Conservation (phyloP, 2,113 vertebrate species). For the Sander vitreus region DNA sequence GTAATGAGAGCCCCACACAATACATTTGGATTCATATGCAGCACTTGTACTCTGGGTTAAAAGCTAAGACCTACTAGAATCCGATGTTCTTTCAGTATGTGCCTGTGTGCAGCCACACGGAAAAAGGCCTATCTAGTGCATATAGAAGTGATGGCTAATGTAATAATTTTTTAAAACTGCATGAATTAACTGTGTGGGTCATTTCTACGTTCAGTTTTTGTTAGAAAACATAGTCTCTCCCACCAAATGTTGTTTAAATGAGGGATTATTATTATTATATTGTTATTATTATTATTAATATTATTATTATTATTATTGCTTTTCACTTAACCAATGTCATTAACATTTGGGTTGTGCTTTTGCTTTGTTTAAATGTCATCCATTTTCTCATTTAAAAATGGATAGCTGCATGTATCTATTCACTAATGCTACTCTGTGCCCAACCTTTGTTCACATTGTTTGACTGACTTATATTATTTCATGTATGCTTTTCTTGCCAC, state of each 20-base stretch:
- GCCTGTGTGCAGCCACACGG: conserved; percentile 8
- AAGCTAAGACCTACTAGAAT: conserved; percentile 6
- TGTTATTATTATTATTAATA: too few relatives aligned
- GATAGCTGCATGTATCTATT: conserved; percentile 76
- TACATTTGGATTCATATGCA: neutral
- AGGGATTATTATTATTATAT: too few relatives aligned
- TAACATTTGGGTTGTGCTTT: conserved; percentile 48
- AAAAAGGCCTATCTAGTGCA: neutral
- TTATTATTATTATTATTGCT: too few relatives aligned
- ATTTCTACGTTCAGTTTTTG: neutral
- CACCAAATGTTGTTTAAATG: neutral
- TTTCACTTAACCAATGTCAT: conserved; percentile 23
- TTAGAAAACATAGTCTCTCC: neutral
- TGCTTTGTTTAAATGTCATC: conserved; percentile 48
- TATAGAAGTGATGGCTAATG: conserved; percentile 19
- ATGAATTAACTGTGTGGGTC: conserved; percentile 13
- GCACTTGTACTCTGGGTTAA: conserved; percentile 7
- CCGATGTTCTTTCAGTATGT: neutral
- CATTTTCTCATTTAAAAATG: conserved; percentile 65
- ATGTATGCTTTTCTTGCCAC: conserved; percentile 12
- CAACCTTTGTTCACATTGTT: conserved; percentile 16
- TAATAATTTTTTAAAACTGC: neutral
- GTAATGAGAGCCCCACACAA: conserved; percentile 24
- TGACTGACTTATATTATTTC: conserved; percentile 4
- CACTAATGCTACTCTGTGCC: conserved; percentile 55